phyloP scores from a whole-genome alignment of 2,113 vertebrate species.

The Pedionomus torquatus region DNA sequence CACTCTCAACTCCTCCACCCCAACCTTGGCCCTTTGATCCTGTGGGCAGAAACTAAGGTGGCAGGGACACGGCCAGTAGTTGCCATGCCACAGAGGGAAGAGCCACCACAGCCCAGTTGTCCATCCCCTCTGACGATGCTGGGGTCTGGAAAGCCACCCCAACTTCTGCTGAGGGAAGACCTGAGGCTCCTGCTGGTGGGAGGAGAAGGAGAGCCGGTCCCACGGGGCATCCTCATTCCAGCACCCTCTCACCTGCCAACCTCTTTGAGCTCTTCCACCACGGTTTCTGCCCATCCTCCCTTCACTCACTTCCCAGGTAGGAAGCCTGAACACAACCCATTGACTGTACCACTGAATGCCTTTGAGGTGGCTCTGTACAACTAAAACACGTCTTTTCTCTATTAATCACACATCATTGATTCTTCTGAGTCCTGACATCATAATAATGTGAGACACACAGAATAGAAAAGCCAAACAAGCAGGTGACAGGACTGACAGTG shows the following conservation, averaged over 20 bases:
- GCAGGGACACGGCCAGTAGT: neutral
- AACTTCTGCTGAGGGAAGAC: neutral
- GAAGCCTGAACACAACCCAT: neutral
- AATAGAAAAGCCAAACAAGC: neutral
- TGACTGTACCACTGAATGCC: neutral
- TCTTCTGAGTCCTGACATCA: neutral
- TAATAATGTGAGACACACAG: rapidly evolving
- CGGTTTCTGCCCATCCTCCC: neutral
- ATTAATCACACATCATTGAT: neutral
- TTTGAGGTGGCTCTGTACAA: neutral
- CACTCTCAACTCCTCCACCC: neutral
- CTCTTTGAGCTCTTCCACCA: rapidly evolving
- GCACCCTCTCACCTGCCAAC: rapidly evolving
- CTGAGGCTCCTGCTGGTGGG: neutral
- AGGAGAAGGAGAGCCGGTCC: neutral
- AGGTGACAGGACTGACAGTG: neutral
- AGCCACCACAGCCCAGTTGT: neutral
- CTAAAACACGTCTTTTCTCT: neutral
- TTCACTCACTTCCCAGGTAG: rapidly evolving
- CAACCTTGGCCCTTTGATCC: neutral
- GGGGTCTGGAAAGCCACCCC: neutral
- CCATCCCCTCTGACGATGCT: neutral
- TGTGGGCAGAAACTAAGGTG: neutral
- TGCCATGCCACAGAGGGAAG: no score
- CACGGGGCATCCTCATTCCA: neutral